phyloP scores from a whole-genome alignment of 2,888 invertebrate species.

The Petrolisthes manimaculis region DNA sequence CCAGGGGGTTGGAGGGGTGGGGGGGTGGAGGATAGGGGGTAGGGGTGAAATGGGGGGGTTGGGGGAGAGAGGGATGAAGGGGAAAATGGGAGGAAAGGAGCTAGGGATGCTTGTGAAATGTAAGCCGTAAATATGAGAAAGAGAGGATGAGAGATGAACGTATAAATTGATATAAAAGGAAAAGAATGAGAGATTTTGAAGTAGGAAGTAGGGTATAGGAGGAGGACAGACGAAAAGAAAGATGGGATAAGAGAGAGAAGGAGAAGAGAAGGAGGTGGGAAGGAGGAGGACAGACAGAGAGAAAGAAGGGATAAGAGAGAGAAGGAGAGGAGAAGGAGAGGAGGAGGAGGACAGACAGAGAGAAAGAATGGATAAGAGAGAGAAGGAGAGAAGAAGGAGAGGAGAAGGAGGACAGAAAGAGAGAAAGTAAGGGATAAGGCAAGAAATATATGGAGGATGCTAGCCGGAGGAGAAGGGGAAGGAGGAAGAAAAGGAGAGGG shows the following conservation, averaged over 20 bases:
- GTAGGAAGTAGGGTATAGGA: not conserved
- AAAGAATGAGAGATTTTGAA: no score
- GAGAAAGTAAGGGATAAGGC: not conserved
- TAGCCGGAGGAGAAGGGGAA: not conserved
- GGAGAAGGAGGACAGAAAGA: not conserved
- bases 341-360: not conserved
- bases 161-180: no score
- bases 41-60: not conserved
- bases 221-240: not conserved
- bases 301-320: not conserved
- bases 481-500: not conserved
- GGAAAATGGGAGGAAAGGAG: no score
- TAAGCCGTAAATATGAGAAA: no score
- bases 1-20: conserved; percentile 3
- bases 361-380: not conserved
- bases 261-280: not conserved
- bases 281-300: not conserved
- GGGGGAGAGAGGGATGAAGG: not conserved
- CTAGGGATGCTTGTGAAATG: not conserved
- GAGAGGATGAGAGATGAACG: no score
- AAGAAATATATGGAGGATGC: not conserved
- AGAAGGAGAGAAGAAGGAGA: not conserved
- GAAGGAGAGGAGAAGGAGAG: not conserved
- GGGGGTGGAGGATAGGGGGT: not conserved
- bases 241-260: not conserved